phyloP scores from a whole-genome alignment of 2,113 vertebrate species.

The Misgurnus anguillicaudatus region DNA sequence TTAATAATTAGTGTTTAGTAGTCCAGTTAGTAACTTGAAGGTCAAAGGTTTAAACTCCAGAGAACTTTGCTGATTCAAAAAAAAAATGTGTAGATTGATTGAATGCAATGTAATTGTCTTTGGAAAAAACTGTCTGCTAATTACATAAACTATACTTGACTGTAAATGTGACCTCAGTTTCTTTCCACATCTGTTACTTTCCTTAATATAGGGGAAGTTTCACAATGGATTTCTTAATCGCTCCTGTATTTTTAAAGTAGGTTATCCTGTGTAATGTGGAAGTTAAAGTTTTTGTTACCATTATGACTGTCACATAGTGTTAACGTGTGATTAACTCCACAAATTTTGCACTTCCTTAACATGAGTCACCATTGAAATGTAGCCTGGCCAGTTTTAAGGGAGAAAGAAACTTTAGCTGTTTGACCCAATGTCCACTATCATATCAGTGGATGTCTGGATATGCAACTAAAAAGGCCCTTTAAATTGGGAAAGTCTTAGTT shows the following conservation, averaged over 20 bases:
- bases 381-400: background rate
- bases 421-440: background rate
- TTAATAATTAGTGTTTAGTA: too few species aligned
- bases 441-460: background rate
- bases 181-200: background rate
- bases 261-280: background rate
- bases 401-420: background rate
- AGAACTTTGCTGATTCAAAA: too few species aligned
- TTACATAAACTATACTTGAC: background rate
- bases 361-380: background rate
- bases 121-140: too few species aligned
- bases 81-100: too few species aligned
- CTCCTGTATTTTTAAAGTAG: background rate
- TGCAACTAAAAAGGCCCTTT: background rate
- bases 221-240: conserved; percentile 4
- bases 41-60: too few species aligned
- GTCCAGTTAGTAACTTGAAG: too few species aligned
- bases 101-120: too few species aligned
- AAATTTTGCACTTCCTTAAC: background rate
- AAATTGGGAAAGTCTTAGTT: too few species aligned
- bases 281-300: background rate
- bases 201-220: background rate
- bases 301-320: background rate
- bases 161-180: background rate
- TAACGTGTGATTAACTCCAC: background rate